Percentiles rank a stretch among this genome's conserved stretches.
These are phyloP conservation scores for Acheta domesticus DNA, from an alignment of 2,888 invertebrate genomes.

Conservation along the genomic window DNA sequence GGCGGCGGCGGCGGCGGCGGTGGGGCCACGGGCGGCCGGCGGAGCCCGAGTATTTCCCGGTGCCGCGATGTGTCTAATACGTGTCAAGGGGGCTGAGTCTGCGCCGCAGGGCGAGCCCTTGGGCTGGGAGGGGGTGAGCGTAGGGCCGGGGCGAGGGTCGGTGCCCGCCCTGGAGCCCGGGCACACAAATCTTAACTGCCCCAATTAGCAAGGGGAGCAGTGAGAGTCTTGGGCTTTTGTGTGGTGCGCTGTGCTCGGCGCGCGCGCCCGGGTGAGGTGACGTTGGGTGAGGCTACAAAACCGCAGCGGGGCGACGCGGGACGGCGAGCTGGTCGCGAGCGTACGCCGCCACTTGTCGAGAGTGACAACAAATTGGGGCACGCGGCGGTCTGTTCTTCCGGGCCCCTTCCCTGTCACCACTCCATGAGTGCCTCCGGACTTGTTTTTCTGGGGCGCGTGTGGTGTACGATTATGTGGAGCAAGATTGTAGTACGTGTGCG, in stretches of 20 bases:
- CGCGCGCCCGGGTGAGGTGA: not conserved
- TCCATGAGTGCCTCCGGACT: not conserved
- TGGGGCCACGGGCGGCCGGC: not conserved
- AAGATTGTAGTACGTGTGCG: too few relatives aligned
- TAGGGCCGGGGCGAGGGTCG: not conserved
- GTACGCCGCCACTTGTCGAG: not conserved
- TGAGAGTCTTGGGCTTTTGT: not conserved
- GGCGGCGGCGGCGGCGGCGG: not conserved
- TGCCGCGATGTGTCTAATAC: not conserved
- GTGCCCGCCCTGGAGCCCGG: not conserved
- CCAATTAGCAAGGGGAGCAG: conserved; percentile 6
- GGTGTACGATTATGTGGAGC: not conserved
- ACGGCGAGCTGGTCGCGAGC: not conserved
- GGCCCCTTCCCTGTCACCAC: not conserved
- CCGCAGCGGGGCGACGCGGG: not conserved
- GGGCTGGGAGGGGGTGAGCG: not conserved
- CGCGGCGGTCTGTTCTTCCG: not conserved
- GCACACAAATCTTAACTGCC: not conserved
- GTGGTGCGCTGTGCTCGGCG: not conserved
- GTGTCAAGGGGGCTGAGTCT: not conserved
- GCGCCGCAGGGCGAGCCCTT: not conserved
- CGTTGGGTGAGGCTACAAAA: not conserved
- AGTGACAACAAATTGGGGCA: conserved; percentile 4
- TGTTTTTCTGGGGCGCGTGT: not conserved
- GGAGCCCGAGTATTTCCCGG: not conserved